Conservation (phyloP, 2,888 invertebrate species). For the Cantharis rustica region DNA sequence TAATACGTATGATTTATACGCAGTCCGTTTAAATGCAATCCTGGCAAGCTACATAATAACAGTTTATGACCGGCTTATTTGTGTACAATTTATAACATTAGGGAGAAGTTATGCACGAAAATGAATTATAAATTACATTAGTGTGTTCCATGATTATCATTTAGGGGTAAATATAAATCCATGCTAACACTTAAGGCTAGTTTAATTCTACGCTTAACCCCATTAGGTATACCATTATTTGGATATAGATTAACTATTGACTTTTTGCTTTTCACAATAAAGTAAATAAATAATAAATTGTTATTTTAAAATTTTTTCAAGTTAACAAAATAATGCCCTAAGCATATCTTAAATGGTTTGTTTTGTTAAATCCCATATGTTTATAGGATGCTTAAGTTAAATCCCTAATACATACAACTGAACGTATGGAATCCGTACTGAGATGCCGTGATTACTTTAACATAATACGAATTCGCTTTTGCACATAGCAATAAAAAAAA, state of each 20-base stretch:
- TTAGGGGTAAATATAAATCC: neutral
- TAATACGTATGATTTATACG: neutral
- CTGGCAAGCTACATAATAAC: constrained; percentile 21
- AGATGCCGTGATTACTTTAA: no score
- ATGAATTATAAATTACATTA: constrained; percentile 12
- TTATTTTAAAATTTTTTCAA: neutral
- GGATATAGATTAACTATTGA: neutral
- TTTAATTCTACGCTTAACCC: neutral
- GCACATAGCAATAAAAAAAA: no score
- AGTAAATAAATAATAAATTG: neutral
- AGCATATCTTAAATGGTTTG: no score
- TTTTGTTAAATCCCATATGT: no score
- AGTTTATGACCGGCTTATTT: constrained; percentile 22
- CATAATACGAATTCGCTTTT: no score
- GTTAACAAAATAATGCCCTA: no score
- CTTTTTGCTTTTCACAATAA: neutral
- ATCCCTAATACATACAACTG: no score
- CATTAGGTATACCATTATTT: neutral
- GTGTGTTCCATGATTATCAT: neutral
- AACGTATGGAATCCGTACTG: no score
- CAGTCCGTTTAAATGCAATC: constrained; percentile 3
- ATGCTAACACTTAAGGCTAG: neutral
- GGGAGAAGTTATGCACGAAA: constrained; percentile 9
- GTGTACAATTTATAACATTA: constrained; percentile 17
- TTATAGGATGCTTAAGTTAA: no score